These are phyloP conservation scores for Asobara japonica DNA, from an alignment of 1,140 invertebrate species.

Conservation along the genomic window DNA sequence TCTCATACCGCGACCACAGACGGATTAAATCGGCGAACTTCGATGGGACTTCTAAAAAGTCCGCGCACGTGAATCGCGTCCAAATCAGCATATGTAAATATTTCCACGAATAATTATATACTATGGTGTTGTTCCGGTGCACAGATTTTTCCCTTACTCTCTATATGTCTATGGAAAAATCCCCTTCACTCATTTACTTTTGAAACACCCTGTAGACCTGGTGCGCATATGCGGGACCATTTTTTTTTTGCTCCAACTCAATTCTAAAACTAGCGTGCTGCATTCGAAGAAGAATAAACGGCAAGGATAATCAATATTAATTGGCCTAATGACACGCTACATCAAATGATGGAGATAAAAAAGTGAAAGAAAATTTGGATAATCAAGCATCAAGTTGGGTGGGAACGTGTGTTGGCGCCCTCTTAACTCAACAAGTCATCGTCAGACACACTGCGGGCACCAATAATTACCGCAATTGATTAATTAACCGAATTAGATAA, in stretches of 20 bases:
- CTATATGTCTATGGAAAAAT: no score
- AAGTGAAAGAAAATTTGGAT: conserved; percentile 3
- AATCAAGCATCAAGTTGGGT: neutral
- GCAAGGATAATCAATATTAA: neutral
- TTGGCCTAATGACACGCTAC: neutral
- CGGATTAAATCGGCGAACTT: no score
- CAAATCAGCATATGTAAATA: no score
- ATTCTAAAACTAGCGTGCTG: neutral
- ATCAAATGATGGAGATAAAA: neutral
- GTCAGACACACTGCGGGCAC: conserved; percentile 37
- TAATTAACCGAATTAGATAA: conserved; percentile 64
- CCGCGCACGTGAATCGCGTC: no score
- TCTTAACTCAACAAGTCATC: neutral
- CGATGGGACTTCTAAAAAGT: no score
- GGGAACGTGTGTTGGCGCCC: conserved; percentile 14
- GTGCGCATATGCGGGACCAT: neutral
- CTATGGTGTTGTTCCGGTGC: no score
- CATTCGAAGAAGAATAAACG: neutral
- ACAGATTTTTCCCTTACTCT: no score
- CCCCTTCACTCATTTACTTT: neutral
- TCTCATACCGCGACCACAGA: no score
- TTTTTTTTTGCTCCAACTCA: neutral
- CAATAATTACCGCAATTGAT: conserved; percentile 61
- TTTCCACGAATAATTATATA: no score
- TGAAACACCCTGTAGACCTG: neutral